Base-by-base conservation (phyloP, 2,888 invertebrate species). In the Metallyticus violacea region DNA sequence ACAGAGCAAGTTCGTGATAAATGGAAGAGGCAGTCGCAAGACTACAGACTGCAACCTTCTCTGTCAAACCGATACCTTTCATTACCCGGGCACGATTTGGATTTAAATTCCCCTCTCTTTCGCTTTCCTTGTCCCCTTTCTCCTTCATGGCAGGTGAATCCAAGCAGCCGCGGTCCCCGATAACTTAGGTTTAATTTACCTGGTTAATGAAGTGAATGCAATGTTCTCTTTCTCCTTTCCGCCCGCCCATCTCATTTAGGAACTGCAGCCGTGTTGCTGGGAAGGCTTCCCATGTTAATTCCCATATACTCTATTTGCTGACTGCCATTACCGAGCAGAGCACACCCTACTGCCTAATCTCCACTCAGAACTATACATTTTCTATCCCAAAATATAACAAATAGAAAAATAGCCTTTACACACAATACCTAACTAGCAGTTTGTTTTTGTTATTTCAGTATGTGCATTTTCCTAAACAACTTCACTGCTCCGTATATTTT, bases 201-300 rank as follows among this genome's bases (percentile, higher is more conserved):
- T 82, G 87, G 85, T 87, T 87, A 87, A 87, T 87, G 87, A 87
- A 84, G 77, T 87, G 87, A 83, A 85, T 78, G 77, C 87, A 77
- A 27, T 62, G 22, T 83, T 77, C 86, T 15, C 82, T 77, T 82
- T 82, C 76, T 76, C 62, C 62, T 27, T 82, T 62, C 15, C 62
- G 26, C 76, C 82, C 22, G 9, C 76, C 76, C 82, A 82, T 82
- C 82, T 82, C 82, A 82, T 82, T 82, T 82, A 82, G 82, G 76
- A 76, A 6, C 27, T 22, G 30, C 62, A 26, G 62, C 82, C 40
- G 40, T 81, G 7, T 29, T 40, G 81, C 40, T 40, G 25, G 40
- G 40, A 62, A 81, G 76, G 26, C 40, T 62, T 62, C 82, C 82
- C 82, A 82, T 76, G 82, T 82, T 82, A 82, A 82, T 82, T 82